phyloP scores from a whole-genome alignment of 2,113 vertebrate genomes.

The Corythornis cristatus region DNA sequence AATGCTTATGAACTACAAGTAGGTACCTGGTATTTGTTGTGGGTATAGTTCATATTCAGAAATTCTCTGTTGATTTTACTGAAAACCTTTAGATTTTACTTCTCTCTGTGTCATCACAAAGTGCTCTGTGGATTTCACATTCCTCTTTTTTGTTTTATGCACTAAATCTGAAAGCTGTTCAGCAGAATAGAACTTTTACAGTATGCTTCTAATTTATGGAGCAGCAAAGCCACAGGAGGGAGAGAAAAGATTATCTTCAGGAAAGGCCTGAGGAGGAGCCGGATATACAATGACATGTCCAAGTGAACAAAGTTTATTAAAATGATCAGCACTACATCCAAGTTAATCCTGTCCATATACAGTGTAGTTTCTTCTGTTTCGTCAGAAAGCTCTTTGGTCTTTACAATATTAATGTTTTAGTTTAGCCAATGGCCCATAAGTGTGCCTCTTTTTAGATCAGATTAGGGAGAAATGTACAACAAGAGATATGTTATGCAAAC shows the following conservation, averaged over 20 bases:
- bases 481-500: neutral
- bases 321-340: neutral
- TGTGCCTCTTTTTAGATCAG: neutral
- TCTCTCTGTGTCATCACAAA: neutral
- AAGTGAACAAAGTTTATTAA: neutral
- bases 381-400: neutral
- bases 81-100: neutral
- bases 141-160: neutral
- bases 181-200: neutral
- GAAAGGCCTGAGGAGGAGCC: neutral
- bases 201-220: neutral
- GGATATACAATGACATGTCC: neutral
- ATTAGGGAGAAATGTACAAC: neutral
- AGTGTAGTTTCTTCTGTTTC: neutral
- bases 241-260: neutral
- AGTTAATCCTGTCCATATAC: neutral
- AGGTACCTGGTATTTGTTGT: neutral
- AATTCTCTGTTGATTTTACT: neutral
- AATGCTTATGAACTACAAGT: neutral
- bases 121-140: neutral
- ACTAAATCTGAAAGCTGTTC: neutral
- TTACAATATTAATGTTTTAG: neutral
- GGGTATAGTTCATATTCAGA: neutral
- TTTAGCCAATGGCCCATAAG: neutral
- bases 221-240: neutral